Evolutionary conservation across 53 echinoderm and acorn worm species (phyloP).

Genomic region (Luidia sarsii): DNA sequence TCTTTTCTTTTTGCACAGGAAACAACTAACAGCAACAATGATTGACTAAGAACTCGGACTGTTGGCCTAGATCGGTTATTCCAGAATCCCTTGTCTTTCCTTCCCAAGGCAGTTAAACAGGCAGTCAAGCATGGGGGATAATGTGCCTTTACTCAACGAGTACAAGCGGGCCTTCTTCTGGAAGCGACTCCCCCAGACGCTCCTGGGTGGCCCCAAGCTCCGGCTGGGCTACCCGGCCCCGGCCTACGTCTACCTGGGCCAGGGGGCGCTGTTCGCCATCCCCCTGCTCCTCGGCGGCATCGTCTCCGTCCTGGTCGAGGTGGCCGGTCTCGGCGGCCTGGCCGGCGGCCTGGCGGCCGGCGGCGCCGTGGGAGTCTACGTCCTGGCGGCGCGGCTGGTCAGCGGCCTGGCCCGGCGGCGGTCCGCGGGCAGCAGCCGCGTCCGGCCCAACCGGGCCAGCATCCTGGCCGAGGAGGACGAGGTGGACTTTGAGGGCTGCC

Average conservation of each 20-base stretch:
- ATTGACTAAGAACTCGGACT: no score
- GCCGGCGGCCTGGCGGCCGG: constrained; percentile 51
- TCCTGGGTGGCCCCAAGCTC: constrained; percentile 85
- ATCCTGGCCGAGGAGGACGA: constrained; percentile 92
- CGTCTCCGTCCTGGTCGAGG: constrained; percentile 74
- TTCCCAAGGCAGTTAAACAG: no score
- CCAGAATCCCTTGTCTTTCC: no score
- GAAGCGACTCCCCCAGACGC: constrained; percentile 86
- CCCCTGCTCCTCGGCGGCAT: constrained; percentile 84
- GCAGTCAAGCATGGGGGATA: constrained; percentile 42
- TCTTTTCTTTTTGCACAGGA: no score
- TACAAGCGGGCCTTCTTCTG: constrained; percentile 91
- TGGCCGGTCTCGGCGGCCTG: constrained; percentile 25
- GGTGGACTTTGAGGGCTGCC: constrained; percentile 88
- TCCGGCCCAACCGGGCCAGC: constrained; percentile 10
- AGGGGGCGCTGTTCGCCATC: constrained; percentile 71
- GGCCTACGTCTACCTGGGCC: constrained; percentile 79
- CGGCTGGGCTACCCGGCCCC: constrained; percentile 77
- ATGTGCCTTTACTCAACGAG: constrained; percentile 83
- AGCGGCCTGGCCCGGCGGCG: constrained; percentile 70
- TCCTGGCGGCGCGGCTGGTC: constrained; percentile 64
- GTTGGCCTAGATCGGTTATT: no score
- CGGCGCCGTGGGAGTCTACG: constrained; percentile 62
- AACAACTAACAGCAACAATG: no score
- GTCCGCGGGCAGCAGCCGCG: constrained; percentile 22